phyloP scores from a whole-genome alignment of 2,113 vertebrate genomes.

The Lasiurus cinereus region DNA sequence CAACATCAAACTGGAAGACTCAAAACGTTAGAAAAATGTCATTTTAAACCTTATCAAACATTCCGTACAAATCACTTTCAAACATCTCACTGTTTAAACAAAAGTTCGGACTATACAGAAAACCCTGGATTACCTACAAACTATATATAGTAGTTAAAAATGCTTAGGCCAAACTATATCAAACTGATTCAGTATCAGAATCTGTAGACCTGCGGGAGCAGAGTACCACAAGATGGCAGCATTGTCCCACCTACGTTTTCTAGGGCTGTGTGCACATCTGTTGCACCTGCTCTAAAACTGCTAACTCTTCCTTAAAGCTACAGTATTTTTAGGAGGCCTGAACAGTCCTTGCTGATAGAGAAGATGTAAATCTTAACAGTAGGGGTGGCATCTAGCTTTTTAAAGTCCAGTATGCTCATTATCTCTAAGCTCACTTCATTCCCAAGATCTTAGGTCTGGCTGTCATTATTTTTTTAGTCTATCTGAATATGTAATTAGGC shows the following conservation, averaged over 20 bases:
- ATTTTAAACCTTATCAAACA: background rate
- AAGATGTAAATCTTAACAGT: background rate
- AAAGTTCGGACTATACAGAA: conserved; percentile 6
- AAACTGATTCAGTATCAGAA: background rate
- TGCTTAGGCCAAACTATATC: background rate
- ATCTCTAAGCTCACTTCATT: background rate
- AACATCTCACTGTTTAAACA: conserved; percentile 11
- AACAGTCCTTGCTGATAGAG: background rate
- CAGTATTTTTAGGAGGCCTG: conserved; percentile 1
- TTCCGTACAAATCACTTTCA: conserved; percentile 4
- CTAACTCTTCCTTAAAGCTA: background rate
- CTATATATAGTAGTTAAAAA: background rate
- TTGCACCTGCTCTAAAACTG: background rate
- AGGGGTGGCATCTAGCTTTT: background rate
- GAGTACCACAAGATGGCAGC: conserved; percentile 77
- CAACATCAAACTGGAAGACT: conserved; percentile 36
- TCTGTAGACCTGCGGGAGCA: background rate
- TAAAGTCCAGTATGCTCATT: background rate
- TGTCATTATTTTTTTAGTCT: background rate
- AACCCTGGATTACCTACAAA: conserved; percentile 22
- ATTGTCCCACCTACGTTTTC: background rate
- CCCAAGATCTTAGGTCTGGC: background rate
- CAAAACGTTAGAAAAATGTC: conserved; percentile 31
- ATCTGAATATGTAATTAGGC: conserved; percentile 7
- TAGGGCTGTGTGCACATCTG: accelerated